Evolutionary conservation across 2,113 vertebrate species (phyloP).

Genomic region (Laterallus jamaicensis): DNA sequence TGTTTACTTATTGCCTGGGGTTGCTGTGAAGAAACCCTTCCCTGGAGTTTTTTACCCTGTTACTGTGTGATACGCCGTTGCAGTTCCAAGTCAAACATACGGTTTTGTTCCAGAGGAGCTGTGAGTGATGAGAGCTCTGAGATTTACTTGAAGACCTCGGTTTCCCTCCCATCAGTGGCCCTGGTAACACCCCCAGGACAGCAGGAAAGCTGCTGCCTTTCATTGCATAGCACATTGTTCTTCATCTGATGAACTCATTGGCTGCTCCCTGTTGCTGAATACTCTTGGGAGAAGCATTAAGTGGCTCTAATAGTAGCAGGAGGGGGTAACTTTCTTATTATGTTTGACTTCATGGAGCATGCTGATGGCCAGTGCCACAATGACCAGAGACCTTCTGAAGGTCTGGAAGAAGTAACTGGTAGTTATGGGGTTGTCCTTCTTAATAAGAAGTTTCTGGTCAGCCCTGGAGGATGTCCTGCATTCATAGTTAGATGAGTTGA

Average conservation of each 20-base stretch:
- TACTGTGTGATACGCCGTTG: rapidly evolving
- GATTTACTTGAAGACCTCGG: not conserved
- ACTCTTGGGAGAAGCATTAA: not conserved
- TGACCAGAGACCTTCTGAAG: not conserved
- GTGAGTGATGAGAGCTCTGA: not conserved
- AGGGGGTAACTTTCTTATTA: not conserved
- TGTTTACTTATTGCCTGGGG: not conserved
- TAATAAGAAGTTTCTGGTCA: not conserved
- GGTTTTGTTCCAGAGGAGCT: not conserved
- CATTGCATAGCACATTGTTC: rapidly evolving
- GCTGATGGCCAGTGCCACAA: not conserved
- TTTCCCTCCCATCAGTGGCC: not conserved
- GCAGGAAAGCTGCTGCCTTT: not conserved
- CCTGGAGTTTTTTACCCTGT: not conserved
- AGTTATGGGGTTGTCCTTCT: not conserved
- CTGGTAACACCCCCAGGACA: not conserved
- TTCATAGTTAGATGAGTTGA: not conserved
- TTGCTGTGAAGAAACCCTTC: not conserved
- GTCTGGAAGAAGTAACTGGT: not conserved
- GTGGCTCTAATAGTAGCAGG: not conserved
- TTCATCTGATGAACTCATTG: not conserved
- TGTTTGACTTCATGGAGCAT: not conserved
- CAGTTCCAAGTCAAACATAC: not conserved
- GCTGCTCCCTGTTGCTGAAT: not conserved
- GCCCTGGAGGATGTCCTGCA: not conserved